Base-by-base conservation (phyloP, 2,113 vertebrate species). In the Oryzias celebensis region DNA sequence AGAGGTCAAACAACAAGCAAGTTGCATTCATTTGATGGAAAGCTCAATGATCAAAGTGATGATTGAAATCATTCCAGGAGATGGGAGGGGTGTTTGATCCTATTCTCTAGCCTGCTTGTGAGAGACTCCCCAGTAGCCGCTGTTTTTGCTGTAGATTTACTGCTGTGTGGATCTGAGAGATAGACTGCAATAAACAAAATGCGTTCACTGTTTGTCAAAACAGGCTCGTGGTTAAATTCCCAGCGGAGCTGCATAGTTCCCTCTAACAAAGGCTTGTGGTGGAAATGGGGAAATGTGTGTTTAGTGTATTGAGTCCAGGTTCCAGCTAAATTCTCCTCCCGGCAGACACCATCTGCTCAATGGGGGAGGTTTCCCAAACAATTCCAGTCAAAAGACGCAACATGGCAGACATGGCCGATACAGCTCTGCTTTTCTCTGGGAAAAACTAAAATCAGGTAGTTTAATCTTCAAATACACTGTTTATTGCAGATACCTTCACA, bases 301-400 rank as follows among this genome's bases (percentile, higher is more conserved):
- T 63, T 52, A 68, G 70, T 15, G 52, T 61, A 45, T 41, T 52
- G 47, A 75, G 75, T 58, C 79, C 79, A 76, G 80, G 78, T 82
- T 88, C 75, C 75, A 82, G 75, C 68, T 88, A 77, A 70, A 65
- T 75, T 84, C 77, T 87, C 73, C 80, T 87, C 81, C 72, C 66
- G 71, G 77, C 85, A 85, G 86, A 86, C 59, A 55, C 88, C 91
- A 92, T 92, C 91, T 91, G 88, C 82, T 91, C 85, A 52, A 68
- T 43, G 61, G 18, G 84, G 76, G 85, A 87, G 72, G 72, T 80
- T 78, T 83, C 85, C 88, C 90, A 89, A 90, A 91, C 77, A 82
- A 65, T 82, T 85, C 78, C 78, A 71, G 66, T 67, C 62, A 73
- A 50, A 62, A 79, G 82, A 84, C 68, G 66, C 58, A 41, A 57